Evolutionary conservation across 2,888 invertebrate genomes (phyloP).

Genomic region (Drosophila koepferae): DNA sequence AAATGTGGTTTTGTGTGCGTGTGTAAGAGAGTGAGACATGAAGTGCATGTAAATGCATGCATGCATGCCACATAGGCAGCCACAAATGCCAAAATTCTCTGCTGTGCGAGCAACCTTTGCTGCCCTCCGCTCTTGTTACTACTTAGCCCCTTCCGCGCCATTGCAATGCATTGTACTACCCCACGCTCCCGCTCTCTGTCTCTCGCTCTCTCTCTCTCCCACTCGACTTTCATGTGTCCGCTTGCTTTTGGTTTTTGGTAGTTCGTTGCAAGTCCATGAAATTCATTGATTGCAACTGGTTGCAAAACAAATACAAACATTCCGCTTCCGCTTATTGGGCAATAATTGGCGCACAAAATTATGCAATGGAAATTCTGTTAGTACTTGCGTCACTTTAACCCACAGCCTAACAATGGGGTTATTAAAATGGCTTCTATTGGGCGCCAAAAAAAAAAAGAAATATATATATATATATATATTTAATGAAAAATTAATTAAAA

Average conservation of each 20-base stretch:
- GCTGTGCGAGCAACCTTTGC: slow-evolving; percentile 12
- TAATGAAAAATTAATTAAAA: background rate
- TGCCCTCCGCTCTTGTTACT: background rate
- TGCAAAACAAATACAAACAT: slow-evolving; percentile 61
- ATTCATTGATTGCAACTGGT: slow-evolving; percentile 54
- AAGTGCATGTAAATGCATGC: slow-evolving; percentile 21
- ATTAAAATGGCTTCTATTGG: background rate
- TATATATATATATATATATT: no score
- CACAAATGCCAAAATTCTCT: slow-evolving; percentile 61
- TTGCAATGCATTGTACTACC: no score
- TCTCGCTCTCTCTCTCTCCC: background rate
- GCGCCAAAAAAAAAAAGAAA: no score
- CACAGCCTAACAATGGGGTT: background rate
- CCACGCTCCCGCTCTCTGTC: background rate
- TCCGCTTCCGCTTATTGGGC: slow-evolving; percentile 53
- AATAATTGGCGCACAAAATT: slow-evolving; percentile 58
- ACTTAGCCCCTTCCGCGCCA: background rate
- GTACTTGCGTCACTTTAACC: slow-evolving; percentile 21
- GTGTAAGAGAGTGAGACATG: slow-evolving; percentile 2
- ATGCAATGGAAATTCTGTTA: slow-evolving; percentile 43
- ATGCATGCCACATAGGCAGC: slow-evolving; percentile 46
- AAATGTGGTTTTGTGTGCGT: background rate
- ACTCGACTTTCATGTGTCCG: background rate
- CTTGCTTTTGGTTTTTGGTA: slow-evolving; percentile 21
- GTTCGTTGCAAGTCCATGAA: slow-evolving; percentile 41